phyloP scores from a whole-genome alignment of 1,140 invertebrate species.

The Probaryconus sp. region DNA sequence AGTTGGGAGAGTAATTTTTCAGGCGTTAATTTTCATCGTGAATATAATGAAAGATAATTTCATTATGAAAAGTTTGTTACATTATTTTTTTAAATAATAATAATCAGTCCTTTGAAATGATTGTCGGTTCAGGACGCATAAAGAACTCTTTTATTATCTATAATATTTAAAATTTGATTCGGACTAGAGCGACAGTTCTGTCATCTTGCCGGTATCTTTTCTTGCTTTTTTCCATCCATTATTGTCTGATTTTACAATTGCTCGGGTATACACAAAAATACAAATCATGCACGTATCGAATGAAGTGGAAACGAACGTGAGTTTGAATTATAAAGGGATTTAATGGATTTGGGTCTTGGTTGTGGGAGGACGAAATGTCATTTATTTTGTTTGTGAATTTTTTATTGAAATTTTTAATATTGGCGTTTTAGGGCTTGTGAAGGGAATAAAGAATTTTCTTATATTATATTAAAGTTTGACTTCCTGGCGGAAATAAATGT shows the following conservation, averaged over 20 bases:
- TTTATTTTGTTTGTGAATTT: conserved; percentile 16
- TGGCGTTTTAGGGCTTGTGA: not conserved
- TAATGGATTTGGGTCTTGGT: conserved; percentile 10
- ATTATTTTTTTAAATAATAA: no score
- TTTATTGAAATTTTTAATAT: not conserved
- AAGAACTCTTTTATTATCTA: not conserved
- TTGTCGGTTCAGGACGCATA: no score
- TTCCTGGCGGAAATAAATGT: no score
- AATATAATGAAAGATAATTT: no score
- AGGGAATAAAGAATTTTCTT: no score
- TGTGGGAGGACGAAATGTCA: not conserved
- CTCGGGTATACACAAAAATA: conserved; percentile 27
- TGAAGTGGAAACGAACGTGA: conserved; percentile 19
- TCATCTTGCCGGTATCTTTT: conserved; percentile 4
- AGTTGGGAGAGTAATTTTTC: no score
- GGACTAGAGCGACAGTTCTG: not conserved
- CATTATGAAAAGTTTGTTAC: no score
- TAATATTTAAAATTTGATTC: conserved; percentile 5
- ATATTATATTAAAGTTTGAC: no score
- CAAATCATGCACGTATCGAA: conserved; percentile 23
- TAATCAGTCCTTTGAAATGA: no score
- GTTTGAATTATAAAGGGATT: conserved; percentile 37
- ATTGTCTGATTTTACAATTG: conserved; percentile 32
- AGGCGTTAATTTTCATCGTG: no score
- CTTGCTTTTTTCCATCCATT: not conserved